Conservation (phyloP, 2,113 vertebrate species). For the Eudyptes chrysolophus region DNA sequence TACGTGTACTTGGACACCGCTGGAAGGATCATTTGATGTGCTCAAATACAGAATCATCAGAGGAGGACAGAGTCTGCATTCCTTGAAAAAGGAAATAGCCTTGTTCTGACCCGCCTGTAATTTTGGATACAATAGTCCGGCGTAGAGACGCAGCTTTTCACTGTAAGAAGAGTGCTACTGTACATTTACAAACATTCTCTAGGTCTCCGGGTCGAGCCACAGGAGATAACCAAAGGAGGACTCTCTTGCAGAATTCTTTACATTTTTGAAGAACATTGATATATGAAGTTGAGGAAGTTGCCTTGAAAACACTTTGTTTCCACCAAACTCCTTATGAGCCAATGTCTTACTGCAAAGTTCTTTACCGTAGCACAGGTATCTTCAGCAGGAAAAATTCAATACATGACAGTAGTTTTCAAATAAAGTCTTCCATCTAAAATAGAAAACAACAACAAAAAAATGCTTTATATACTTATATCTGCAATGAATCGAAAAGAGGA, state of each 20-base stretch:
- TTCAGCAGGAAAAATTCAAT: slow-evolving; percentile 84
- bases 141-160: slow-evolving; percentile 71
- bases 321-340: slow-evolving; percentile 63
- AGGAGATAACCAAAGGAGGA: slow-evolving; percentile 68
- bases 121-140: slow-evolving; percentile 72
- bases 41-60: slow-evolving; percentile 80
- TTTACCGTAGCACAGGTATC: slow-evolving; percentile 68
- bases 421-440: slow-evolving; percentile 98
- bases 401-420: slow-evolving; percentile 99
- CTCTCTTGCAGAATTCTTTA: slow-evolving; percentile 73
- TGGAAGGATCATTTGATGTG: slow-evolving; percentile 86
- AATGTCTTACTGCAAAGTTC: slow-evolving; percentile 70
- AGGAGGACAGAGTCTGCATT: slow-evolving; percentile 71
- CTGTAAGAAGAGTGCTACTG: slow-evolving; percentile 72
- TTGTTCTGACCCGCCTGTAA: slow-evolving; percentile 60
- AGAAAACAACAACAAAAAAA: slow-evolving; percentile 60
- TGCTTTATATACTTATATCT: slow-evolving; percentile 30
- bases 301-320: slow-evolving; percentile 70
- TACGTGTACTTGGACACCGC: slow-evolving; percentile 69
- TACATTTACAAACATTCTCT: slow-evolving; percentile 85
- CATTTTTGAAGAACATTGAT: slow-evolving; percentile 72
- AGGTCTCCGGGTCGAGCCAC: slow-evolving; percentile 67
- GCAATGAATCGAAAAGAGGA: neutral
- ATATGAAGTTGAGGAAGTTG: slow-evolving; percentile 74
- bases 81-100: slow-evolving; percentile 70